These are phyloP conservation scores for Notolepis coatsorum DNA, from an alignment of 2,797 vertebrate species.

Conservation along the genomic window DNA sequence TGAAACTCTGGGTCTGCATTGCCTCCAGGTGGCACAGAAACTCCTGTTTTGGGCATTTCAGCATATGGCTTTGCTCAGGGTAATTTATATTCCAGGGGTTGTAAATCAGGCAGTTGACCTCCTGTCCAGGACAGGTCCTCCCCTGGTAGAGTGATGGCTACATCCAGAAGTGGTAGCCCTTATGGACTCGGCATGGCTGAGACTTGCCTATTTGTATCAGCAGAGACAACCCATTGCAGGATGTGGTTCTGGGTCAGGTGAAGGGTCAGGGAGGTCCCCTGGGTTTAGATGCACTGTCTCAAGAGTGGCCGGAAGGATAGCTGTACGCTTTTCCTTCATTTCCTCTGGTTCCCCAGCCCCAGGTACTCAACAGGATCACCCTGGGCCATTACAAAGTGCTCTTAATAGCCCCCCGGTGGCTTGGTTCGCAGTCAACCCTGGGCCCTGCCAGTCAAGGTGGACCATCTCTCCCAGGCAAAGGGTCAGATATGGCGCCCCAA, in stretches of 20 bases:
- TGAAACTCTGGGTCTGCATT: not conserved
- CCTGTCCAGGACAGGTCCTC: not conserved
- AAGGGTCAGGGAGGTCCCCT: not conserved
- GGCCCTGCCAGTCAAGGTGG: not conserved
- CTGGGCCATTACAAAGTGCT: not conserved
- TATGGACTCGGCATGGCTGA: not conserved
- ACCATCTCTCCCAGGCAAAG: conserved; percentile 1
- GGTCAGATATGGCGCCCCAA: not conserved
- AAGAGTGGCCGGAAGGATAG: not conserved
- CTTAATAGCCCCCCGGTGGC: not conserved
- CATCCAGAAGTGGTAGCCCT: conserved; percentile 1
- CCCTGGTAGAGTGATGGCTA: not conserved
- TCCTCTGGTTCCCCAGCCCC: not conserved
- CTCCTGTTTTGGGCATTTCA: not conserved
- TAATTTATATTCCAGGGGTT: not conserved
- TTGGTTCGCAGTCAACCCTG: not conserved
- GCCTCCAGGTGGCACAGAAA: not conserved
- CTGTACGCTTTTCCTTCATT: conserved; percentile 3
- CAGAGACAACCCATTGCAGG: not conserved
- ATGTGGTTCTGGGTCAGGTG: not conserved
- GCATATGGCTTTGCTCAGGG: not conserved
- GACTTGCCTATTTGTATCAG: not conserved
- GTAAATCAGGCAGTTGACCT: not conserved
- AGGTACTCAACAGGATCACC: not conserved
- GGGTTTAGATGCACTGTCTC: conserved; percentile 15